Conservation (phyloP, 2,113 vertebrate species). For the Gymnorhina tibicen region DNA sequence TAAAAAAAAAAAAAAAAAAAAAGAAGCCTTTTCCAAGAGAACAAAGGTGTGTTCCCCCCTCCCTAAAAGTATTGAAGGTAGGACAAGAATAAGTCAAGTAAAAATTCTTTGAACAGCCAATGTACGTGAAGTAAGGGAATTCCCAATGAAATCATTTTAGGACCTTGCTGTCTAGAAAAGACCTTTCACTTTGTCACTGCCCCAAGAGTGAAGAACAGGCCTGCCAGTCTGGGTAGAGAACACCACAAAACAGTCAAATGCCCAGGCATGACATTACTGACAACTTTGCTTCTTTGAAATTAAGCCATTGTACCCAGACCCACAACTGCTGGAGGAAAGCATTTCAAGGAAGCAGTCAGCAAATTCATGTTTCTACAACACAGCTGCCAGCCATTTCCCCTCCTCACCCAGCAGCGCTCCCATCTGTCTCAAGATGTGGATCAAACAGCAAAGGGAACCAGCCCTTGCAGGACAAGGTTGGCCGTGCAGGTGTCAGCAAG, state of each 20-base stretch:
- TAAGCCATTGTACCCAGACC: not conserved
- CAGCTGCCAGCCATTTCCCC: not conserved
- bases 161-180: not conserved
- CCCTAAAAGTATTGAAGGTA: not conserved
- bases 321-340: not conserved
- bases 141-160: not conserved
- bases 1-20: not conserved
- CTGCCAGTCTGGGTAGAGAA: not conserved
- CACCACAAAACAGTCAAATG: not conserved
- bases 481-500: not conserved
- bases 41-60: not conserved
- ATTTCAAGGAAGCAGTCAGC: not conserved
- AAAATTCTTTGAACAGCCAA: not conserved
- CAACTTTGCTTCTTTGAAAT: not conserved
- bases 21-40: not conserved
- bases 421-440: not conserved
- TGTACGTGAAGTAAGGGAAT: not conserved
- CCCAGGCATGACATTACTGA: no score
- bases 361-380: fast-evolving
- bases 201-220: not conserved
- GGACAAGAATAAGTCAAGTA: not conserved
- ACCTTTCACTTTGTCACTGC: not conserved
- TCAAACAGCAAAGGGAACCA: not conserved
- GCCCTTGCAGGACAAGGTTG: not conserved
- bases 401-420: not conserved